Evolutionary conservation across 2,888 invertebrate genomes (phyloP), one percentile per base, ranked within the genome.

Genomic region (Agrochola lychnidis): DNA sequence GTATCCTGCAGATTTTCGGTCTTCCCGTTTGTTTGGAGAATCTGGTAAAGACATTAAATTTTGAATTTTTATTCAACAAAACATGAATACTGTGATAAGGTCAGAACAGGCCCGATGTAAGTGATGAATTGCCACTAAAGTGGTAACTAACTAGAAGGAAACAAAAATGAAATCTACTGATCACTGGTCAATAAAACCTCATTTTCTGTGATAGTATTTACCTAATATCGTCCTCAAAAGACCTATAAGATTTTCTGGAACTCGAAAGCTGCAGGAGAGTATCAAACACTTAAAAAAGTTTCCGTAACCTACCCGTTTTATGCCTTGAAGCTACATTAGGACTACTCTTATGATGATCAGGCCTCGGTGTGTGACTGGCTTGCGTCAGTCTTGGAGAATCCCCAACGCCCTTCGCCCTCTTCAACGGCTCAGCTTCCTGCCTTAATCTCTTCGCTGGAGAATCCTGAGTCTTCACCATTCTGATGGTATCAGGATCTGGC

Each of bases 261-360:
- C 30, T 30, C 30, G 30, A 30, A 30, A 30, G 30, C 30, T 30
- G 2, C 30, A 30, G 30, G 19, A 30, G 19, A 30, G 19, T 59
- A 59, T 9, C 9, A 59, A 59, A 57, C 1, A 25, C 57, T 25
- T 16, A 16, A 30, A 57, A 59, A 59, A 59, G 30, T 59, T 30
- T 36, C 19, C 36, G 30, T 61, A 36, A 61, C 61, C 30, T 40
- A 96, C 96, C 94, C 69, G 92, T 90, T 92, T 96, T 96, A 88
- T 95, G 95, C 59, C 96, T 93, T 0, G 96, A 95, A 0, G 97
- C 97, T 25, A 97, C 97, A 90, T 97, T 97, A 7, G 97, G 97
- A 70, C 97, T 97, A 74, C 97, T 97, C 86, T 97, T 97, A 88
- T 97, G 97, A 90, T 97, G 97, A 59, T 97, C 92, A 30, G 96